Conservation (phyloP, 2,113 vertebrate species). For the Sinosuthora webbiana region DNA sequence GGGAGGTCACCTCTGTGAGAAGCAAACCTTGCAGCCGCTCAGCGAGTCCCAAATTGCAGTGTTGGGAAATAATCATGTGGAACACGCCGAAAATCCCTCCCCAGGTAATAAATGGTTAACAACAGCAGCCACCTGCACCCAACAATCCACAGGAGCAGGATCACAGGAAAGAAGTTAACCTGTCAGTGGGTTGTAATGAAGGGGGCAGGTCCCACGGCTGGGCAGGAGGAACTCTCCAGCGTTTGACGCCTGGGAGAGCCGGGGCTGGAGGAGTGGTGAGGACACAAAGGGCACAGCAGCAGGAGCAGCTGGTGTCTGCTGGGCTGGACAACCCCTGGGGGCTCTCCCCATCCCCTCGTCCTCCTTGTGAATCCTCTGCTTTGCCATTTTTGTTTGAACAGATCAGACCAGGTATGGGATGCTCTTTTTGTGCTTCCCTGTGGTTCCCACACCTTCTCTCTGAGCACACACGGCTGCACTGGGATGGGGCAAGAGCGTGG, state of each 20-base stretch:
- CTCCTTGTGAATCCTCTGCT: accelerated
- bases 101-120: constrained; percentile 60
- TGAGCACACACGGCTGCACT: accelerated
- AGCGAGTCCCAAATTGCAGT: constrained; percentile 67
- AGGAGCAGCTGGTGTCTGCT: not conserved
- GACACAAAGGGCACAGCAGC: accelerated
- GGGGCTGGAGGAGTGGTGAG: not conserved
- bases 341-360: accelerated
- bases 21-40: constrained; percentile 58
- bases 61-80: constrained; percentile 52
- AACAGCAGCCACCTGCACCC: constrained; percentile 20
- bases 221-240: accelerated
- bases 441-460: not conserved
- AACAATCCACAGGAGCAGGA: not conserved
- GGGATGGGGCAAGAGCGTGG: not conserved
- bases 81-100: constrained; percentile 18
- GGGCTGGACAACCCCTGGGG: accelerated
- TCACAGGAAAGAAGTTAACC: not conserved
- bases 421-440: not conserved
- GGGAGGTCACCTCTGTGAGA: constrained; percentile 77
- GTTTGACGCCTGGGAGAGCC: not conserved
- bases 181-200: not conserved
- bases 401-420: not conserved
- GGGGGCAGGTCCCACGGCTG: not conserved
- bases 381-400: not conserved